Conservation (phyloP, 1,140 invertebrate genomes). For the Brachionus sp. region DNA sequence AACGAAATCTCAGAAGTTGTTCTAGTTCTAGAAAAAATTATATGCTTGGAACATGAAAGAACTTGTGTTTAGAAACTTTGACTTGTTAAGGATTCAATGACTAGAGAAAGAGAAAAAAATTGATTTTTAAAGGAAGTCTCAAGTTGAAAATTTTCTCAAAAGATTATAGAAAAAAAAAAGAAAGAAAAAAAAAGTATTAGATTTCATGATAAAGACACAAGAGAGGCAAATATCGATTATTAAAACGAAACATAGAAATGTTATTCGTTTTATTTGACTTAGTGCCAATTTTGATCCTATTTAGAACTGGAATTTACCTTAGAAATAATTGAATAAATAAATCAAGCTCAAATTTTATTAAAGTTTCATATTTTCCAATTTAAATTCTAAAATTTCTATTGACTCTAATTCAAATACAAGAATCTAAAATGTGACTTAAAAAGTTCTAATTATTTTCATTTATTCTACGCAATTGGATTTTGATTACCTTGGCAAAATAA, state of each 20-base stretch:
- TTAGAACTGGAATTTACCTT: not conserved
- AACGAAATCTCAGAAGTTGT: not conserved
- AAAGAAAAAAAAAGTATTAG: not conserved
- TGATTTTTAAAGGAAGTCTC: not conserved
- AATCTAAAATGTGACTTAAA: conserved; percentile 1
- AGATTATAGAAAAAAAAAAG: not conserved
- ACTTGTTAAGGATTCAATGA: not conserved
- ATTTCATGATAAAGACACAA: conserved; percentile 7
- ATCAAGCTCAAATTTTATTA: not conserved
- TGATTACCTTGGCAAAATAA: not conserved
- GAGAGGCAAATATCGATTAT: not conserved
- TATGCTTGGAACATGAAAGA: not conserved
- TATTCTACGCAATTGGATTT: not conserved
- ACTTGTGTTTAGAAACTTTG: not conserved
- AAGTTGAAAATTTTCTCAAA: not conserved
- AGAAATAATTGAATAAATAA: conserved; percentile 17
- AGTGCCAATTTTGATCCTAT: not conserved
- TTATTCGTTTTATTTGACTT: not conserved
- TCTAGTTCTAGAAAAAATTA: not conserved
- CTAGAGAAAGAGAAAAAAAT: not conserved
- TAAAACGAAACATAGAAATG: not conserved
- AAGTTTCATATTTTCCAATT: not conserved
- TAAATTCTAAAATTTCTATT: conserved; percentile 13
- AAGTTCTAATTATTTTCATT: not conserved
- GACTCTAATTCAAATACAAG: not conserved